phyloP scores from a whole-genome alignment of 2,888 invertebrate species.

The Endomychus coccineus region DNA sequence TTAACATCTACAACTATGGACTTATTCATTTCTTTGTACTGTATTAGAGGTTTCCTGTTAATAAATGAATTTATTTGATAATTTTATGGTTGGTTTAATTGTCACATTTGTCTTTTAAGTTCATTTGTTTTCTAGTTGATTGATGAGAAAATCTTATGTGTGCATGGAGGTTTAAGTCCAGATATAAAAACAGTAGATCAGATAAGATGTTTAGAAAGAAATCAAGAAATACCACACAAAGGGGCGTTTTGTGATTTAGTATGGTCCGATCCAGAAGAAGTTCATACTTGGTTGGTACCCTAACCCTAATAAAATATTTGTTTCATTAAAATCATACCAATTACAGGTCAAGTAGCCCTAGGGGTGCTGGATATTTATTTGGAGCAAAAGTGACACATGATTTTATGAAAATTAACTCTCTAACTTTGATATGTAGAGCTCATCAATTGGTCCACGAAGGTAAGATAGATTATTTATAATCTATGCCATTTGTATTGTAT shows the following conservation, averaged over 20 bases:
- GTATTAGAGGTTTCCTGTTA: too few relatives aligned
- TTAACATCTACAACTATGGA: too few relatives aligned
- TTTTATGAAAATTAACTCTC: slow-evolving; percentile 88
- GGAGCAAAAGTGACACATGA: slow-evolving; percentile 89
- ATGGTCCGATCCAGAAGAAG: slow-evolving; percentile 99
- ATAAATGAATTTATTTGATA: slow-evolving; percentile 5
- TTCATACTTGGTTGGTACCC: slow-evolving; percentile 73
- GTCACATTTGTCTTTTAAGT: background rate
- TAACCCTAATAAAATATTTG: background rate
- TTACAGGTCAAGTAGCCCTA: slow-evolving; percentile 75
- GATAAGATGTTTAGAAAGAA: slow-evolving; percentile 89
- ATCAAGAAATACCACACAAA: slow-evolving; percentile 97
- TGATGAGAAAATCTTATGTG: slow-evolving; percentile 95
- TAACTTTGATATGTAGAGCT: slow-evolving; percentile 92
- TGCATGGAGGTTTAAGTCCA: slow-evolving; percentile 97
- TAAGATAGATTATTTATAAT: too few relatives aligned
- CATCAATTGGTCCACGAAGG: slow-evolving; percentile 99
- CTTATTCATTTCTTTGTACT: too few relatives aligned
- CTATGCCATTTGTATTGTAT: too few relatives aligned
- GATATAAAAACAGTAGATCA: slow-evolving; percentile 95
- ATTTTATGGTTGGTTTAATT: slow-evolving; percentile 2
- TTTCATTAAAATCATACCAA: slow-evolving; percentile 1
- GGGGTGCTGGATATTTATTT: slow-evolving; percentile 97
- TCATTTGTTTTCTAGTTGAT: slow-evolving; percentile 63
- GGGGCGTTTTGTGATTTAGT: slow-evolving; percentile 98